Evolutionary conservation across 92 coral and sea anemone genomes (phyloP).

Genomic region (Bergia puertoricense): DNA sequence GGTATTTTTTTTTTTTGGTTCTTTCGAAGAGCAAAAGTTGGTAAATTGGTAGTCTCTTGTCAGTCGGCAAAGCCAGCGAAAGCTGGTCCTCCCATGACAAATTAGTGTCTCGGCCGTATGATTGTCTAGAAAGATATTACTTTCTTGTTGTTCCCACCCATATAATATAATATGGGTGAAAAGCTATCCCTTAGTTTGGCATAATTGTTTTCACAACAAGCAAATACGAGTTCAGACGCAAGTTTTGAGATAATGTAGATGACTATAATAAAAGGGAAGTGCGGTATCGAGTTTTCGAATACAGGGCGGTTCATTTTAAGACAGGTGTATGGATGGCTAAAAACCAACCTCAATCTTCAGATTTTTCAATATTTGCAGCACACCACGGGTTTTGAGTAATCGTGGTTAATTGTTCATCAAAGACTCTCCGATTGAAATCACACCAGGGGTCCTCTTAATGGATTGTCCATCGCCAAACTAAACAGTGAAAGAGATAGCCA

Average conservation of each 20-base stretch:
- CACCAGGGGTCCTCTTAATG: slow-evolving; percentile 37
- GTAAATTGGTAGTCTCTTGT: slow-evolving; percentile 38
- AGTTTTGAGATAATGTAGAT: not conserved
- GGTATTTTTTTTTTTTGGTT: not conserved
- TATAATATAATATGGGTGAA: slow-evolving; percentile 45
- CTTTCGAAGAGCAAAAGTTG: slow-evolving; percentile 23
- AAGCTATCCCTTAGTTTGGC: slow-evolving; percentile 38
- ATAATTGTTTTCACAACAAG: slow-evolving; percentile 49
- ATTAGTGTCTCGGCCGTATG: slow-evolving; percentile 51
- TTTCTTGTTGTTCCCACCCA: slow-evolving; percentile 46
- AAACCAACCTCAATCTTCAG: slow-evolving; percentile 12
- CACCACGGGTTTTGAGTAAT: slow-evolving; percentile 22
- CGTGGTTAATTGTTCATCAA: slow-evolving; percentile 42
- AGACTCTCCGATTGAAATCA: slow-evolving; percentile 31
- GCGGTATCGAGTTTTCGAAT: not conserved
- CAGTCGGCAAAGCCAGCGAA: slow-evolving; percentile 46
- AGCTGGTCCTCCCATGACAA: slow-evolving; percentile 46
- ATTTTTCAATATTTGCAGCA: slow-evolving; percentile 38
- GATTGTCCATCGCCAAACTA: slow-evolving; percentile 27
- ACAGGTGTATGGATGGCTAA: slow-evolving; percentile 27
- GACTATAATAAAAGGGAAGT: not conserved
- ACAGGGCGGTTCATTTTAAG: slow-evolving; percentile 1
- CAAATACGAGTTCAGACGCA: not conserved
- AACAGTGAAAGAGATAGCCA: slow-evolving; percentile 8
- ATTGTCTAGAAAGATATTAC: slow-evolving; percentile 52